Evolutionary conservation across 2,113 vertebrate genomes (phyloP).

Genomic region (Natator depressus): DNA sequence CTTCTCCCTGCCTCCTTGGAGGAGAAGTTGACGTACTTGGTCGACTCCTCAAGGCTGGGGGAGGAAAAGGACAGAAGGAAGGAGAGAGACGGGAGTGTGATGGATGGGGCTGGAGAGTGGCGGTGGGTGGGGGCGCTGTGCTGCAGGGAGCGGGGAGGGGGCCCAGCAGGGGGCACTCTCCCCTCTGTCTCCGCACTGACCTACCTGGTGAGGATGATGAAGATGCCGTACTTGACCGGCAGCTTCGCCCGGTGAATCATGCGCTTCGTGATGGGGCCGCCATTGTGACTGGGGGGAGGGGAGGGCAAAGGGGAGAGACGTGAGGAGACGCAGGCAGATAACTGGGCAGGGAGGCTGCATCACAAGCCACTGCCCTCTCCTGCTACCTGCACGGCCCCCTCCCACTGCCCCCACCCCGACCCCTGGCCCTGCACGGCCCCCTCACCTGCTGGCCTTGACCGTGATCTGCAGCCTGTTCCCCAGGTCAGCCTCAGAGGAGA

Average conservation of each 20-base stretch:
- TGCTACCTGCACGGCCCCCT: rapidly evolving
- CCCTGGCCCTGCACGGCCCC: no score
- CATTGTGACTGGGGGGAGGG: conserved; percentile 37
- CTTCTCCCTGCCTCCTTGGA: no score
- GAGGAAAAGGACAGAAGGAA: no score
- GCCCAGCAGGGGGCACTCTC: no score
- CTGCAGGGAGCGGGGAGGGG: no score
- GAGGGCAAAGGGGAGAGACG: neutral
- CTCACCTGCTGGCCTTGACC: neutral
- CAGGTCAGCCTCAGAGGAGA: conserved; percentile 20
- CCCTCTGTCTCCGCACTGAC: no score
- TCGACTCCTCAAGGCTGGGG: no score
- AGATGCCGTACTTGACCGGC: conserved; percentile 14
- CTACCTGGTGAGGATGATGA: neutral
- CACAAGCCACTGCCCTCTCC: no score
- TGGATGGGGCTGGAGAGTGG: no score
- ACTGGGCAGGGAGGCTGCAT: neutral
- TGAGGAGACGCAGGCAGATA: neutral
- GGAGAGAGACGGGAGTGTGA: no score
- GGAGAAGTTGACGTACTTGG: no score
- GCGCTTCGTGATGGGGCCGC: neutral
- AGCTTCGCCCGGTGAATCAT: neutral
- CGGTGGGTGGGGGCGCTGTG: no score
- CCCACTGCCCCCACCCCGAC: neutral
- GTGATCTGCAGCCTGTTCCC: neutral